Conservation (phyloP, 2,113 vertebrate genomes). For the Bungarus multicinctus region DNA sequence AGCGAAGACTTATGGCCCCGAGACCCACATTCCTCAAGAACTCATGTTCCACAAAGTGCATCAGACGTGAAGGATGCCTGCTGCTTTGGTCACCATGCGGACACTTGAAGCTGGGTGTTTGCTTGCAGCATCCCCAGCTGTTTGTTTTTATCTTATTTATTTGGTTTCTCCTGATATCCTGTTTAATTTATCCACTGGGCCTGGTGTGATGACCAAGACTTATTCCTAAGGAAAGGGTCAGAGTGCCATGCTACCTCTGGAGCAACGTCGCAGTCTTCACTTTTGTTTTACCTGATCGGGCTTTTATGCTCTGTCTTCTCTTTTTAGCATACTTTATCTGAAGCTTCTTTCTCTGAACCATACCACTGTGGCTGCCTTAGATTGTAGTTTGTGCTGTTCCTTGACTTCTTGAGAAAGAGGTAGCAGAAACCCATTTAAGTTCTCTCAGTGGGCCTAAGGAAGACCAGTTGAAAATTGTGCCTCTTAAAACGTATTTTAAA, state of each 20-base stretch:
- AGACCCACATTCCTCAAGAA: slow-evolving; percentile 89
- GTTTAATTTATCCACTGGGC: slow-evolving; percentile 32
- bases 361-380: background rate
- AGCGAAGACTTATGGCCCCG: slow-evolving; percentile 82
- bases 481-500: background rate
- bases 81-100: background rate
- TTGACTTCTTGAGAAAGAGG: background rate
- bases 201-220: slow-evolving; percentile 27
- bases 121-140: background rate
- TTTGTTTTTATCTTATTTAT: slow-evolving; percentile 63
- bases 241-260: background rate
- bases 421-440: background rate
- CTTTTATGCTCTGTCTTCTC: background rate
- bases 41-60: slow-evolving; percentile 92
- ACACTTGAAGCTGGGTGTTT: slow-evolving; percentile 26
- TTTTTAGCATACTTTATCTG: background rate
- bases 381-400: background rate
- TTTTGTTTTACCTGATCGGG: background rate
- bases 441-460: background rate
- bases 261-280: background rate
- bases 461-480: background rate
- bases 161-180: slow-evolving; percentile 45
- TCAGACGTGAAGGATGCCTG: slow-evolving; percentile 78
- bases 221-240: slow-evolving; percentile 6
- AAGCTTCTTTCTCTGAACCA: background rate